Conservation (phyloP, 1,140 invertebrate species). For the Chironomus striatipennis region DNA sequence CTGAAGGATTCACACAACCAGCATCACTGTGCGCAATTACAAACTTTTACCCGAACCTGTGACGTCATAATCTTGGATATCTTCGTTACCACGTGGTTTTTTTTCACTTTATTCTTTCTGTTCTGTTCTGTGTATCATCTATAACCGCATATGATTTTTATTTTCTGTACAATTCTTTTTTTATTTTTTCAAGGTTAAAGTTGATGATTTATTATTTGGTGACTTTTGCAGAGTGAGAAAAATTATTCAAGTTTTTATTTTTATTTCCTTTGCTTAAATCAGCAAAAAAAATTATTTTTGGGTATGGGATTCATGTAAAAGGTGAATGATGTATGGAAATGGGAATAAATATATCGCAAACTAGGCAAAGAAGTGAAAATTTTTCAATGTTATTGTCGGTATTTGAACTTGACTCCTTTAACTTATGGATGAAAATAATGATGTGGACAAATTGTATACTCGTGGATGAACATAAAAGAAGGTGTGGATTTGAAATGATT, state of each 20-base stretch:
- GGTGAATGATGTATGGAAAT: background rate
- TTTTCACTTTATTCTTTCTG: background rate
- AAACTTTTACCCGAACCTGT: background rate
- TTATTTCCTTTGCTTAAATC: no score
- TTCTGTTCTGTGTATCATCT: background rate
- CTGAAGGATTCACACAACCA: background rate
- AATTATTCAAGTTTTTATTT: constrained; percentile 14
- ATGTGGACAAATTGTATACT: no score
- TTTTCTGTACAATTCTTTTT: background rate
- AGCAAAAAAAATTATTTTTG: no score
- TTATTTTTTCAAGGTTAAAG: background rate
- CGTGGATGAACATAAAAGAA: no score
- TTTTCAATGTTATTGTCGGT: background rate
- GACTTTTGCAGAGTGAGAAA: background rate
- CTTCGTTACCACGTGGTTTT: constrained; percentile 8
- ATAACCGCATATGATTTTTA: background rate
- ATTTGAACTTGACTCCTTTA: background rate
- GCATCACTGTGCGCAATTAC: background rate
- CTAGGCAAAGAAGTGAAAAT: no score
- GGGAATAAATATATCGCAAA: no score
- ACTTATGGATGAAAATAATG: background rate
- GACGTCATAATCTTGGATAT: constrained; percentile 7
- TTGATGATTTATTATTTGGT: constrained; percentile 3
- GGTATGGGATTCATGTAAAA: background rate
- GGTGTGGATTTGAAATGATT: no score